Percentiles rank a stretch among this genome's conserved stretches.
Conservation (phyloP, 2,797 vertebrate species). For the Podarcis lilfordi region DNA sequence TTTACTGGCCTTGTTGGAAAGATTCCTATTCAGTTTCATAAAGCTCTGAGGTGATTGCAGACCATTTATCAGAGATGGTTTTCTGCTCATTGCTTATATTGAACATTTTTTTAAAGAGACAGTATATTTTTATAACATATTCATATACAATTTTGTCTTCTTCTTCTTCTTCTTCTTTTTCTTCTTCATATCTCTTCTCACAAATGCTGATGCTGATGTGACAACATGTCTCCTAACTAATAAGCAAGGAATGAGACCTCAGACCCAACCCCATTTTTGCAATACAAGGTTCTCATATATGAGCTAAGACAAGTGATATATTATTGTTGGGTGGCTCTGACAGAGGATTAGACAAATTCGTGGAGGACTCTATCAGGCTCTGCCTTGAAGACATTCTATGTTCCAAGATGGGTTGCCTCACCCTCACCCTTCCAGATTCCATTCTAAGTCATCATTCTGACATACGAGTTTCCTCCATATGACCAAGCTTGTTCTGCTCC, state of each 20-base stretch:
- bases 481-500: too few relatives aligned
- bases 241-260: conserved; percentile 1
- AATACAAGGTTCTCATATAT: background rate
- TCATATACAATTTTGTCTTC: background rate
- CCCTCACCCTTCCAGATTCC: background rate
- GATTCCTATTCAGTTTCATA: conserved; percentile 40
- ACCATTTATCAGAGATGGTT: conserved; percentile 1
- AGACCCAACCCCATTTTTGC: background rate
- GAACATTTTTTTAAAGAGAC: background rate
- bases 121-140: background rate
- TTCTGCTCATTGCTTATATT: conserved; percentile 9
- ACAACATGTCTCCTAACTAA: background rate
- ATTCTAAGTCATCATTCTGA: background rate
- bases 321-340: background rate
- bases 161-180: background rate
- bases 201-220: background rate
- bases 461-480: background rate
- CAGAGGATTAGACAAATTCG: too few relatives aligned
- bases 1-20: conserved; percentile 47
- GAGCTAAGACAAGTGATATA: background rate
- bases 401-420: background rate
- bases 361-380: too few relatives aligned
- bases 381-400: background rate
- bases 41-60: background rate
- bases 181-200: background rate